Conservation (phyloP, 2,797 vertebrate species). For the Xiphophorus birchmanni region DNA sequence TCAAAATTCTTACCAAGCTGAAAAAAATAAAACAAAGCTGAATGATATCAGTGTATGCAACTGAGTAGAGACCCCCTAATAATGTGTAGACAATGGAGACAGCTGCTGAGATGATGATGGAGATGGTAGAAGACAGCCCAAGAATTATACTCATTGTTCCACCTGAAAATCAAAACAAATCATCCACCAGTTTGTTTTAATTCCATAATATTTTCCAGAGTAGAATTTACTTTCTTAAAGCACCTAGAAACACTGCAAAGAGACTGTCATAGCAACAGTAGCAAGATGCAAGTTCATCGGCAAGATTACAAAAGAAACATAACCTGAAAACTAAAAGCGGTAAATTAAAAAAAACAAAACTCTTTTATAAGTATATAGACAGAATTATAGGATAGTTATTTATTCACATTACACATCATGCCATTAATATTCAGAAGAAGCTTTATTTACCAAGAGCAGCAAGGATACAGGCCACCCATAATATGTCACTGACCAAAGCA, state of each 20-base stretch:
- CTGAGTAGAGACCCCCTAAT: constrained; percentile 83
- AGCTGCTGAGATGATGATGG: constrained; percentile 77
- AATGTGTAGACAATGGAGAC: constrained; percentile 80
- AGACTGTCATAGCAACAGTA: neutral
- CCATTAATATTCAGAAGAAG: neutral
- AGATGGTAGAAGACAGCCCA: constrained; percentile 67
- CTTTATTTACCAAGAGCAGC: constrained; percentile 75
- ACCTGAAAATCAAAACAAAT: constrained; percentile 57
- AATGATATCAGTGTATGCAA: constrained; percentile 83
- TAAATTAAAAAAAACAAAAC: neutral
- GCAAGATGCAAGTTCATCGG: neutral
- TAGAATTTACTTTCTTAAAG: neutral
- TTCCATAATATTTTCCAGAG: neutral
- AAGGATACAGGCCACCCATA: constrained; percentile 82
- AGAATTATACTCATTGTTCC: constrained; percentile 81
- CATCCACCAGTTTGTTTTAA: neutral
- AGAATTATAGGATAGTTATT: neutral
- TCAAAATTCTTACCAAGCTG: constrained; percentile 77
- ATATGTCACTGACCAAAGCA: constrained; percentile 77
- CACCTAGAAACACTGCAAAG: neutral
- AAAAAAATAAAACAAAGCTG: constrained; percentile 80
- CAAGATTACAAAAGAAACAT: neutral
- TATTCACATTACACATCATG: neutral
- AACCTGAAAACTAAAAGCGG: neutral
- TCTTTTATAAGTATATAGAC: neutral